Percentiles rank a stretch among this genome's conserved stretches.
phyloP scores from a whole-genome alignment of 64 coral and sea anemone species.

The Pachyseris speciosa region DNA sequence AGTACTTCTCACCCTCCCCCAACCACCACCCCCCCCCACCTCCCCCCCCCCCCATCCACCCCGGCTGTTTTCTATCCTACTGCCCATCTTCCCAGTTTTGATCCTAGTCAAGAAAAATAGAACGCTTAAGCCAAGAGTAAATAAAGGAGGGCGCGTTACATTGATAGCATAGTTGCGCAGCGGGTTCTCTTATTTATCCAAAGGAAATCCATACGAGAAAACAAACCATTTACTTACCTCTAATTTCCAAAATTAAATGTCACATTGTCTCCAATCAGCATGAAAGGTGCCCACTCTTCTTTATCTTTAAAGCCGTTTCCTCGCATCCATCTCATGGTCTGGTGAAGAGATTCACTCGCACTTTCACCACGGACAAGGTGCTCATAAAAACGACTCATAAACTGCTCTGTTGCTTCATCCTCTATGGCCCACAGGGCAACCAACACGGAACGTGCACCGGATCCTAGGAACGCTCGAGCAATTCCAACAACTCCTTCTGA shows the following conservation, averaged over 20 bases:
- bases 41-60: too few relatives aligned
- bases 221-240: too few relatives aligned
- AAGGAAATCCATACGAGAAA: too few relatives aligned
- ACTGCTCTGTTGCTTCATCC: not conserved
- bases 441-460: conserved; percentile 22
- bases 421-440: not conserved
- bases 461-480: conserved; percentile 21
- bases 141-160: too few relatives aligned
- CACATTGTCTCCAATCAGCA: conserved; percentile 43
- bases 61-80: too few relatives aligned
- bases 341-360: conserved; percentile 14
- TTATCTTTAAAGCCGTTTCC: not conserved
- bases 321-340: not conserved
- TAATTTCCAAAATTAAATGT: not conserved
- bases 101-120: too few relatives aligned
- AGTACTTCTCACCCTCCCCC: too few relatives aligned
- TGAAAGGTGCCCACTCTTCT: not conserved
- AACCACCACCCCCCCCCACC: too few relatives aligned
- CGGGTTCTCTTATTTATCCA: too few relatives aligned
- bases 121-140: too few relatives aligned
- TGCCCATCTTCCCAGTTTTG: too few relatives aligned
- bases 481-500: not conserved
- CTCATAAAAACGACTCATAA: conserved; percentile 10
- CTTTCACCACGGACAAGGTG: not conserved
- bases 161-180: too few relatives aligned